Base-by-base conservation (phyloP, 2,888 invertebrate genomes). In the Dolomedes plantarius region DNA sequence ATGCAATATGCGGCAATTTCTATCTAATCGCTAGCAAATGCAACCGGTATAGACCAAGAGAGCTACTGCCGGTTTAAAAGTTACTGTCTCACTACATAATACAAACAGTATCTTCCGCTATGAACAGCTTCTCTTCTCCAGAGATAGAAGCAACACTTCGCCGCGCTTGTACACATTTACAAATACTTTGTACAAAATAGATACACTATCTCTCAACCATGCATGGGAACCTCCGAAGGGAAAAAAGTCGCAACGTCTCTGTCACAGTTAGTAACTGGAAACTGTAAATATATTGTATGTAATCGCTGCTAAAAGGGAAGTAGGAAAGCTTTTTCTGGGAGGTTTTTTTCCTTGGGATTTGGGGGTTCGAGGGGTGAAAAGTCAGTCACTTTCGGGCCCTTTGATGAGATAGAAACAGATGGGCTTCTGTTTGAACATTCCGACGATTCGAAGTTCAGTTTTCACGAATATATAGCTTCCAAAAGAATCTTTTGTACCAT, bases 231-330 rank as follows among this genome's bases (percentile, higher is more conserved):
- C 65, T 23, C 56, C 2, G 2, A 6, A 46, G 6, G 46, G 19
- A 36, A 68, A 67, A 71, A 41, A 28, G 19, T 39, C 23, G 23
- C 32, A 19, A n/a, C 32, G n/a, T 28, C 32, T 19, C 69, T 69
- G 81, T 62, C 74, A 75, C 76, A 65, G 36, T 72, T 29, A 2
- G 82, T 65, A 83, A 76, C 74, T 74, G 29, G 72, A 76, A 71
- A 76, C 82, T 83, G 46, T 72, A 76, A 83, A 76, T 76, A 69
- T 39, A 36, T 83, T 83, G 75, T 83, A 41, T 56, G 73, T 36
- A 46, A 62, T 71, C 64, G 67, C n/a, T 67, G 19, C 31, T 36
- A 65, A 67, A 67, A 36, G 67, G 31, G 67, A 67, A 67, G 67
- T 19, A 19, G 32, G 23, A 32, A 36, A 32, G 32, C 32, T 36